A percentile compares a stretch with the other conserved stretches of the same genome.
These are phyloP conservation scores for Melieria crassipennis DNA, from an alignment of 2,888 invertebrate genomes.

Conservation along the genomic window DNA sequence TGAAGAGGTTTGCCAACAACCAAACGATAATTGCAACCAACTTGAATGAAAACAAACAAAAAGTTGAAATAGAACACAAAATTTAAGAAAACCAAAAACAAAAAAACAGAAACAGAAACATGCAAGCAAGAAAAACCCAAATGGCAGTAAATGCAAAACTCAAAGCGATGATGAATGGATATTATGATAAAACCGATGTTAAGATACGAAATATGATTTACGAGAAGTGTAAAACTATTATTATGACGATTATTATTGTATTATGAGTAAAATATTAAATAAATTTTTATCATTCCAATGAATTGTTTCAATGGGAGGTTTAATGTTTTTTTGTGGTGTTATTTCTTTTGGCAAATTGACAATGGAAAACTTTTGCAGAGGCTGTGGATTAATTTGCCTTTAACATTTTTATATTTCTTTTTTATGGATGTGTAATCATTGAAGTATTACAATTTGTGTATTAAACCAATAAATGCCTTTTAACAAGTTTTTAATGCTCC, in stretches of 20 bases:
- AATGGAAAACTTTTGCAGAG: too few species aligned
- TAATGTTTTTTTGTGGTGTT: constrained; percentile 34
- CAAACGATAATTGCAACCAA: not conserved
- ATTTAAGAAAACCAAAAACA: not conserved
- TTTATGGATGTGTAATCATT: too few species aligned
- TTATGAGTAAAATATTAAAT: constrained; percentile 45
- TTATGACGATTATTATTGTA: constrained; percentile 17
- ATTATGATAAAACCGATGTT: constrained; percentile 10
- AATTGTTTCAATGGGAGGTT: constrained; percentile 60
- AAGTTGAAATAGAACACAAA: constrained; percentile 2
- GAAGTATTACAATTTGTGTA: too few species aligned
- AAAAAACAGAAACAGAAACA: not conserved
- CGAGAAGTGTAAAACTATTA: constrained; percentile 3
- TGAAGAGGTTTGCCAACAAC: not conserved
- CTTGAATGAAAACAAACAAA: not conserved
- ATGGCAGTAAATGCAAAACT: not conserved
- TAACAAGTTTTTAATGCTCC: too few species aligned
- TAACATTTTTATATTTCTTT: too few species aligned
- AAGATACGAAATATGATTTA: constrained; percentile 20
- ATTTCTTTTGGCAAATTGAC: constrained; percentile 10
- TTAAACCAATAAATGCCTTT: too few species aligned
- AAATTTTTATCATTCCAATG: constrained; percentile 63
- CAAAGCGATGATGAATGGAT: not conserved
- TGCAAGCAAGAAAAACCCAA: not conserved
- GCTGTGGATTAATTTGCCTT: too few species aligned